Evolutionary conservation across 2,113 vertebrate genomes (phyloP), one percentile per base, ranked within the genome.

Genomic region (Gracilinanus agilis): DNA sequence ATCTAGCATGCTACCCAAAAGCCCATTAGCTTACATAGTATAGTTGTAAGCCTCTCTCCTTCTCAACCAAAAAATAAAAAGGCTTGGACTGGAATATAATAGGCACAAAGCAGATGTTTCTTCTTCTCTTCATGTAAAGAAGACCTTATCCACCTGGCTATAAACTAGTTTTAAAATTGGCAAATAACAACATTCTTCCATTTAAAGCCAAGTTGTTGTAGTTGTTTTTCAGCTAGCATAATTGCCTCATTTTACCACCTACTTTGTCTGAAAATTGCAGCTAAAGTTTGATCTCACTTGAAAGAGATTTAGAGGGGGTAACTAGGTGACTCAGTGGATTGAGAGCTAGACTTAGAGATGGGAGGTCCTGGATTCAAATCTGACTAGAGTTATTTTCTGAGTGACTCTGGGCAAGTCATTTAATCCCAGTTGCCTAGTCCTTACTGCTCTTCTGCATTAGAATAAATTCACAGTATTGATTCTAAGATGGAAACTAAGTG

Each of bases 11-110:
- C 16, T 90, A 27, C 89, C 55, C 56, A 89, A 54, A 53, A 44
- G 88, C 2, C 40, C n/a, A 40, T 88, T 34, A 89, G 27, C 54
- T 94, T 91, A 92, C n/a, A 67, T 19, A 91, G 61, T 5, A 40
- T 53, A 92, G 24, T 49, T 96, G 90, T 56, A 44, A 53, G 54
- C 54, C 61, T 94, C 5, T 25, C 95, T 96, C 88, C 12, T 53
- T 29, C 27, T 90, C 44, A 95, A 91, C 24, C 92, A 88, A 61
- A 89, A 96, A 96, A 97, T 92, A 94, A 97, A n/a, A 96, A 96
- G 24, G 88, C 29, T 90, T 61, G 29, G 90, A 27, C 93, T 91
- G 23, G 94, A 92, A 89, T 58, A 92, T 3, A 91, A 89, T 95
- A 92, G 90, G 34, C n/a, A 89, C 55, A 44, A 8, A 94, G n/a